A percentile compares a stretch with the other conserved stretches of the same genome.
These are phyloP conservation scores for Odontocolon sp. DNA, from an alignment of 2,888 invertebrate genomes.

Conservation along the genomic window DNA sequence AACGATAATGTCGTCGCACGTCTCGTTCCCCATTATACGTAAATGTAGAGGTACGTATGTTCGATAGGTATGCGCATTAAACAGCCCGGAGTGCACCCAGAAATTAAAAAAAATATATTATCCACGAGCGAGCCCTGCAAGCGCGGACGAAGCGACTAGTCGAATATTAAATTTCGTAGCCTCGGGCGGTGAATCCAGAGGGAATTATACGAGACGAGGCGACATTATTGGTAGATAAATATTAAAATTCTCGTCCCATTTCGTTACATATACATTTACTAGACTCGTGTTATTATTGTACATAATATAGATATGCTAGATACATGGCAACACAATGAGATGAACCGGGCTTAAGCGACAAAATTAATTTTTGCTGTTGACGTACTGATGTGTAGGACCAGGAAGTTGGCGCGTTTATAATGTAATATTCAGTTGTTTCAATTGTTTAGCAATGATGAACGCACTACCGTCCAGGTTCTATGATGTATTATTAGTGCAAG, in stretches of 20 bases:
- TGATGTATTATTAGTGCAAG: no score
- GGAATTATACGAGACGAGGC: conserved; percentile 38
- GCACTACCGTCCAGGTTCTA: no score
- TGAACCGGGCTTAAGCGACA: not conserved
- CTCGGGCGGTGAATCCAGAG: conserved; percentile 36
- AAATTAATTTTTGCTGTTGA: not conserved
- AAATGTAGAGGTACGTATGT: not conserved
- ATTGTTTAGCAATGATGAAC: no score
- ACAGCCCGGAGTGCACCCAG: conserved; percentile 25
- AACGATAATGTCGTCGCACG: conserved; percentile 36
- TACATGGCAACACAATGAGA: no score
- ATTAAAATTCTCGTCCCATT: conserved; percentile 37
- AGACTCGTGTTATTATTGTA: not conserved
- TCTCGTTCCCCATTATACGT: conserved; percentile 13
- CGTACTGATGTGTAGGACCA: not conserved
- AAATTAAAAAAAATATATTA: conserved; percentile 27
- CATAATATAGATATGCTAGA: not conserved
- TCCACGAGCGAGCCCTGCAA: conserved; percentile 5
- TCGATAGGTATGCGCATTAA: conserved; percentile 21
- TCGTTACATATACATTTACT: not conserved
- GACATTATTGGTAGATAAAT: conserved; percentile 51
- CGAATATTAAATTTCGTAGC: conserved; percentile 59
- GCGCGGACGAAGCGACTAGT: conserved; percentile 11
- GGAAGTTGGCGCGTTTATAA: no score
- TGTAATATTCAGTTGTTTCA: no score